Percentiles rank a stretch among this genome's conserved stretches.
Evolutionary conservation across 35 echinoderm and acorn worm genomes (phyloP).

Genomic region (Apostichopus californicus): DNA sequence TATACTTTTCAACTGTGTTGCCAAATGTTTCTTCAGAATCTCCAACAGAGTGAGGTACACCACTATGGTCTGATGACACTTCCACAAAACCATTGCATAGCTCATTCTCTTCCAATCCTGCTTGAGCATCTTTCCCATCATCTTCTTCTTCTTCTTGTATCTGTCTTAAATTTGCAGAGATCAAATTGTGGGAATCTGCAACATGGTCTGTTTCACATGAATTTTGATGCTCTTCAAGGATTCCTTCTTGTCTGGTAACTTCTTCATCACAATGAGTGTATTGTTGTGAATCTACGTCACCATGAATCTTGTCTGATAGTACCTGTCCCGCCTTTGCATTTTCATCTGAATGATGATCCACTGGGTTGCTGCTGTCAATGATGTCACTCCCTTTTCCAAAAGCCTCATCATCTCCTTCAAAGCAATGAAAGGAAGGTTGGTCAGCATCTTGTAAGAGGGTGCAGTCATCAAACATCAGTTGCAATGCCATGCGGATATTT

Average conservation of each 20-base stretch:
- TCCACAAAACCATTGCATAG: neutral
- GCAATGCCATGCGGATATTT: neutral
- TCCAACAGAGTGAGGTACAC: neutral
- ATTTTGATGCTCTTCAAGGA: neutral
- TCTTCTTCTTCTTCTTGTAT: neutral
- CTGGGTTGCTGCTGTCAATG: neutral
- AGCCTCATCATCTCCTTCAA: conserved; percentile 20
- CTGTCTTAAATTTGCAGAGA: too few relatives aligned
- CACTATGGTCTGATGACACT: neutral
- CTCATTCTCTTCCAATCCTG: neutral
- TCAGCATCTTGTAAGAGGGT: conserved; percentile 20
- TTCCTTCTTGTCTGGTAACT: neutral
- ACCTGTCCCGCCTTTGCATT: neutral
- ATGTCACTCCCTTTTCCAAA: neutral
- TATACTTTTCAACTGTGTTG: neutral
- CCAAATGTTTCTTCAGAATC: neutral
- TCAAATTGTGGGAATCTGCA: too few relatives aligned
- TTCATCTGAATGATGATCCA: neutral
- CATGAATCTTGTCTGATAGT: neutral
- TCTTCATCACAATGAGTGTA: neutral
- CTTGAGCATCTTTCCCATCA: neutral
- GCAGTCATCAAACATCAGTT: neutral
- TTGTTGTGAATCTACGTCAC: neutral
- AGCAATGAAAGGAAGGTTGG: conserved; percentile 18
- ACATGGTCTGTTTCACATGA: neutral